phyloP scores from a whole-genome alignment of 2,888 invertebrate species.

The Nasonovia ribisnigri region DNA sequence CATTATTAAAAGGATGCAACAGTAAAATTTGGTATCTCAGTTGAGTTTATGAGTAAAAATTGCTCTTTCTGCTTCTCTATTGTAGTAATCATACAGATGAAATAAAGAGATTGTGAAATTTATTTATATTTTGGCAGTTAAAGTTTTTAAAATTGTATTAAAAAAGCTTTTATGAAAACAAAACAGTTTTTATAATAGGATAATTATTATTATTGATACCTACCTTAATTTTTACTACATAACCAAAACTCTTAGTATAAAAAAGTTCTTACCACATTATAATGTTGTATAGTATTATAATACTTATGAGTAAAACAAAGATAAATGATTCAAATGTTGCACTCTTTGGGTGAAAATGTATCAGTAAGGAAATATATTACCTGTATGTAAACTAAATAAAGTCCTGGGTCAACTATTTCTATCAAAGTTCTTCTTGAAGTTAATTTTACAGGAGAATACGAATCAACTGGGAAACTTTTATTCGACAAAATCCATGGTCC shows the following conservation, averaged over 20 bases:
- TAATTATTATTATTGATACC: neutral
- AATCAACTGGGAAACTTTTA: constrained; percentile 44
- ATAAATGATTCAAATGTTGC: neutral
- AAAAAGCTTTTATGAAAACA: neutral
- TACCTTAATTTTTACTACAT: neutral
- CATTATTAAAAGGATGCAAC: neutral
- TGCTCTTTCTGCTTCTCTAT: neutral
- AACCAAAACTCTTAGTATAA: neutral
- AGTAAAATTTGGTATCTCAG: neutral
- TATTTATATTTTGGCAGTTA: neutral
- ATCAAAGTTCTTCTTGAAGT: constrained; percentile 56
- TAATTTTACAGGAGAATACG: constrained; percentile 28
- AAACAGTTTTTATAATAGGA: neutral
- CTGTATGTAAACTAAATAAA: constrained; percentile 56
- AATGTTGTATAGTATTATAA: no score
- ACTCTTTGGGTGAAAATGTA: neutral
- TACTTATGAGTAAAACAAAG: neutral
- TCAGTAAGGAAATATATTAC: constrained; percentile 27
- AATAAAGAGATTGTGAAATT: neutral
- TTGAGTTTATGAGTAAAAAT: neutral
- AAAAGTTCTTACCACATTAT: neutral
- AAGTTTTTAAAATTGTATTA: neutral
- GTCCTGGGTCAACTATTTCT: constrained; percentile 46
- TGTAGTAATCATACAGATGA: neutral
- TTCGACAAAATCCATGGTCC: constrained; percentile 58